Evolutionary conservation across 1,140 invertebrate genomes (phyloP).

Genomic region (Nomia melanderi): DNA sequence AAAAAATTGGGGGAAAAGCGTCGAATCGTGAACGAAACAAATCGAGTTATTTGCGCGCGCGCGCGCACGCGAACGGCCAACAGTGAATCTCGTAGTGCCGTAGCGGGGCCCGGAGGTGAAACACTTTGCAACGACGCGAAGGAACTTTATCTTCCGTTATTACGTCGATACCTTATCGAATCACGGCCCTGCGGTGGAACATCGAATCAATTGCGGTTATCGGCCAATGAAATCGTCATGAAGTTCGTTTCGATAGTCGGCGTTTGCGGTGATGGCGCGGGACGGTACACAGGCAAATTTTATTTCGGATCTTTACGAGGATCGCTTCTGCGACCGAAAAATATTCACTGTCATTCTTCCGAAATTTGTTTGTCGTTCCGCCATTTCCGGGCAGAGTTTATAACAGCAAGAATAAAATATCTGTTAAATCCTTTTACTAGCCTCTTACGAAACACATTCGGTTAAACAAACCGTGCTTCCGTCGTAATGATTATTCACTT

Average conservation of each 20-base stretch:
- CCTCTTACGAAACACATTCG: too few relatives aligned
- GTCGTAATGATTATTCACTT: too few relatives aligned
- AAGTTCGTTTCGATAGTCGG: slow-evolving; percentile 56
- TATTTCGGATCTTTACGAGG: slow-evolving; percentile 47
- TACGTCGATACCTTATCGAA: slow-evolving; percentile 59
- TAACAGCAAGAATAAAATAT: not conserved
- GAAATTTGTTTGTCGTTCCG: not conserved
- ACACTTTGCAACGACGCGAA: slow-evolving; percentile 17
- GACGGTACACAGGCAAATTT: slow-evolving; percentile 36
- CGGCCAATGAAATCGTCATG: slow-evolving; percentile 67
- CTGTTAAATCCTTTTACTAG: not conserved
- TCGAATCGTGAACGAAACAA: not conserved
- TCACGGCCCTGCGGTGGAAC: slow-evolving; percentile 57
- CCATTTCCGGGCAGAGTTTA: not conserved
- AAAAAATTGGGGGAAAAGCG: slow-evolving; percentile 15
- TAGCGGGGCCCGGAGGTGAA: not conserved
- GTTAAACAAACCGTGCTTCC: too few relatives aligned
- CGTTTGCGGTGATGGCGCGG: slow-evolving; percentile 50
- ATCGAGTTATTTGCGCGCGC: slow-evolving; percentile 20
- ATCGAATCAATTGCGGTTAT: slow-evolving; percentile 65
- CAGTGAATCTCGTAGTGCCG: slow-evolving; percentile 4
- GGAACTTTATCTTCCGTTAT: slow-evolving; percentile 39
- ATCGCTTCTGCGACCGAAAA: slow-evolving; percentile 20
- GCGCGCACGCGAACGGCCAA: not conserved
- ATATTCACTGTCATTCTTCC: slow-evolving; percentile 7